A percentile compares a stretch with the other conserved stretches of the same genome.
These are phyloP conservation scores for Macaria notata DNA, from an alignment of 2,888 invertebrate genomes.

Conservation along the genomic window DNA sequence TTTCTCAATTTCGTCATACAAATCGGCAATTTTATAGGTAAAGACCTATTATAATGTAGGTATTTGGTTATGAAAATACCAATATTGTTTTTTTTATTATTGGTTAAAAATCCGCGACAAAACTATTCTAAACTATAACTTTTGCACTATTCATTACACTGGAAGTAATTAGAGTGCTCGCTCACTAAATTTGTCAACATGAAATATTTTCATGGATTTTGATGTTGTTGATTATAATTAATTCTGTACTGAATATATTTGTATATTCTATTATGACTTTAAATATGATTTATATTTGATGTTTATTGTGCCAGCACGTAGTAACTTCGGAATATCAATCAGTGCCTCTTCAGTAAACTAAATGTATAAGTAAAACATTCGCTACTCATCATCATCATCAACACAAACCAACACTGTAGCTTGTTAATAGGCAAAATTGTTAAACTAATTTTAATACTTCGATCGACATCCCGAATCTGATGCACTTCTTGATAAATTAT, in stretches of 20 bases:
- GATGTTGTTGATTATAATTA: not conserved
- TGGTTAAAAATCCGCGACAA: too few relatives aligned
- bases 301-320: not conserved
- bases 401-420: slow-evolving; percentile 2
- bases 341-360: slow-evolving; percentile 20
- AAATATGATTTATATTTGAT: not conserved
- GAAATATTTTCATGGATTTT: not conserved
- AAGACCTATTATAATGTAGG: too few relatives aligned
- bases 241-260: not conserved
- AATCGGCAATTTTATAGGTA: too few relatives aligned
- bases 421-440: slow-evolving; percentile 12
- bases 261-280: not conserved
- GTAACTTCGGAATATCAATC: slow-evolving; percentile 14
- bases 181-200: slow-evolving; percentile 3
- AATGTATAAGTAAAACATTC: slow-evolving; percentile 16
- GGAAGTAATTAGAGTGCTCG: slow-evolving; percentile 3
- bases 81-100: too few relatives aligned
- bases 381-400: not conserved
- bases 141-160: not conserved
- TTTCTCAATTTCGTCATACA: too few relatives aligned
- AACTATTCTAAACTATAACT: too few relatives aligned
- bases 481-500: too few relatives aligned
- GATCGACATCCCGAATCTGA: not conserved
- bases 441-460: slow-evolving; percentile 7
- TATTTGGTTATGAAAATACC: too few relatives aligned